Percentiles rank a stretch among this genome's conserved stretches.
Conservation (phyloP, 2,113 vertebrate genomes). For the Psittacara wagleri region DNA sequence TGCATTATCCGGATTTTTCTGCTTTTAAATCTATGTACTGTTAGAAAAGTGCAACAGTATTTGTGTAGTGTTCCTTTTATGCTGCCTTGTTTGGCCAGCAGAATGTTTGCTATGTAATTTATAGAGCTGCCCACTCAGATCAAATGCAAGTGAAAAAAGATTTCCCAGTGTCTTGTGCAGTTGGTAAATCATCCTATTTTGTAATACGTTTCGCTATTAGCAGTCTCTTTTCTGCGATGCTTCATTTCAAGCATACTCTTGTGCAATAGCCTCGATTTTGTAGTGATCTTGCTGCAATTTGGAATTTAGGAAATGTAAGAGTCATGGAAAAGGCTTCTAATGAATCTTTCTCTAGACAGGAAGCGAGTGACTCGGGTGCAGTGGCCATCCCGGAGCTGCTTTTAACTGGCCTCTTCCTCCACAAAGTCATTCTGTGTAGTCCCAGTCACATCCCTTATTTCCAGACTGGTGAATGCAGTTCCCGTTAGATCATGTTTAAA, state of each 20-base stretch:
- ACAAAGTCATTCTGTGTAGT: background rate
- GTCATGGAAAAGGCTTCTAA: conserved; percentile 29
- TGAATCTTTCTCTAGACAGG: conserved; percentile 21
- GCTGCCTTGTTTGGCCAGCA: background rate
- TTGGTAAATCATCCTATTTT: conserved; percentile 51
- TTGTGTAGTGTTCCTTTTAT: background rate
- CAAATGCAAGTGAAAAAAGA: conserved; percentile 30
- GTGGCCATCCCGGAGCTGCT: conserved; percentile 9
- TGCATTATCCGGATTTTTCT: background rate
- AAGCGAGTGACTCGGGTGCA: conserved; percentile 8
- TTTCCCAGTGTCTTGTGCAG: conserved; percentile 2
- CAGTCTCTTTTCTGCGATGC: background rate
- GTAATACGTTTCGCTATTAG: background rate
- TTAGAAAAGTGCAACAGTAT: background rate
- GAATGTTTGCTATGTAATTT: conserved; percentile 36
- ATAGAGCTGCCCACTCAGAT: conserved; percentile 16
- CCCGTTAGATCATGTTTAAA: background rate
- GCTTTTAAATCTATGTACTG: background rate
- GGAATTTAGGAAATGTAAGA: conserved; percentile 51
- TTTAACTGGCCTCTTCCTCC: conserved; percentile 5
- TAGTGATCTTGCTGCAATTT: conserved; percentile 8
- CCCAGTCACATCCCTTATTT: background rate
- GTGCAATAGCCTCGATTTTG: conserved; percentile 23
- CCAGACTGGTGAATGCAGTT: background rate
- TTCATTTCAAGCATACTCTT: conserved; percentile 38